Conservation (phyloP, 2,888 invertebrate genomes). For the Pseudanteris insignis region DNA sequence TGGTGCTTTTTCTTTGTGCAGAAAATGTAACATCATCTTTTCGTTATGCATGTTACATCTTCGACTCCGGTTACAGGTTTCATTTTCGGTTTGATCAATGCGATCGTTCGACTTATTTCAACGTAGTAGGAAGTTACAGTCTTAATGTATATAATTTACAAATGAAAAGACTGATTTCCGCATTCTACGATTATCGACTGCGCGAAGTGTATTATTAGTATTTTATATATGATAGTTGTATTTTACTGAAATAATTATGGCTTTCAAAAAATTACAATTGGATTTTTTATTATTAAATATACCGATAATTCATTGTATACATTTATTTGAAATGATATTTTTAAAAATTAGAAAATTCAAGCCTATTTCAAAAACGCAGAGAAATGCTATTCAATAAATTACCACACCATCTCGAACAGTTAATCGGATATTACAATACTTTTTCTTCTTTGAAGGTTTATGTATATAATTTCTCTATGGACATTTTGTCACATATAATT, state of each 20-base stretch:
- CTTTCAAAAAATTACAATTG: conserved; percentile 41
- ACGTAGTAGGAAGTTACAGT: conserved; percentile 40
- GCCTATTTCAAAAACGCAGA: too few species aligned
- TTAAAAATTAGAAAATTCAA: too few species aligned
- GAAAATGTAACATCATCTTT: neutral
- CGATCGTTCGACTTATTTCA: conserved; percentile 22
- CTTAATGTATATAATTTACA: conserved; percentile 44
- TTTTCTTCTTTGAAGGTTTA: too few species aligned
- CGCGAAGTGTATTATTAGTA: conserved; percentile 44
- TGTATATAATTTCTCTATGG: too few species aligned
- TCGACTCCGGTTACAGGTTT: neutral
- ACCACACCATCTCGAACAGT: too few species aligned
- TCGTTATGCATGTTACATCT: neutral
- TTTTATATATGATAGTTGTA: conserved; percentile 45
- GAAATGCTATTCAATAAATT: too few species aligned
- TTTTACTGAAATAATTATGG: conserved; percentile 44
- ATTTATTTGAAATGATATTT: too few species aligned
- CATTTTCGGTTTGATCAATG: conserved; percentile 2
- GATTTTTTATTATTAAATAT: too few species aligned
- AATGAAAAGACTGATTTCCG: conserved; percentile 43
- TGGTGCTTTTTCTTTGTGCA: too few species aligned
- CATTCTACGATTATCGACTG: conserved; percentile 41
- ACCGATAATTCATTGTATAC: too few species aligned
- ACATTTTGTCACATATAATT: too few species aligned
- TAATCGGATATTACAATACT: too few species aligned